These are phyloP conservation scores for Chaunax sp. DNA, from an alignment of 2,797 vertebrate species.

Conservation along the genomic window DNA sequence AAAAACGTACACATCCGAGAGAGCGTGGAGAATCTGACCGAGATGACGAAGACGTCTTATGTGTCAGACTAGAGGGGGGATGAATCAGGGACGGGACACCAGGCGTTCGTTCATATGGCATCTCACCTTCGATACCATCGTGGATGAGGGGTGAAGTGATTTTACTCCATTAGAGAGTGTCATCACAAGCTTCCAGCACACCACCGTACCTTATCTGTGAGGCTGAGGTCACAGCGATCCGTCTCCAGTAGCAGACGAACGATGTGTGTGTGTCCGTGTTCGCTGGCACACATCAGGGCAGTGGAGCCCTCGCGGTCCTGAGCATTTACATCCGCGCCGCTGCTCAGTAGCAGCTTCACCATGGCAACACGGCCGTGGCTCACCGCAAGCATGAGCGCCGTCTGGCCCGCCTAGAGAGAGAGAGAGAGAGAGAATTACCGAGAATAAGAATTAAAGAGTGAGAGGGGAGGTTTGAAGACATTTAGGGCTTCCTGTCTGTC, in stretches of 20 bases:
- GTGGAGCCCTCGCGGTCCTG: slow-evolving; percentile 91
- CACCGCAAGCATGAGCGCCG: slow-evolving; percentile 94
- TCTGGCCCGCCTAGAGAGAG: slow-evolving; percentile 87
- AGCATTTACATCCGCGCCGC: slow-evolving; percentile 88
- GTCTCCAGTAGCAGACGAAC: slow-evolving; percentile 89
- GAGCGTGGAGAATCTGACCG: not conserved
- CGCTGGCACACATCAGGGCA: slow-evolving; percentile 93
- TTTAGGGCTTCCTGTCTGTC: not conserved
- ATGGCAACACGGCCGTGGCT: slow-evolving; percentile 93
- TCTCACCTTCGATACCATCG: not conserved
- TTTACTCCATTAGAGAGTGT: not conserved
- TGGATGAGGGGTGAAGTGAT: not conserved
- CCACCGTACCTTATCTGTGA: slow-evolving; percentile 89
- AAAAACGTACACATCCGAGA: not conserved
- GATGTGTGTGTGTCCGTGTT: slow-evolving; percentile 89
- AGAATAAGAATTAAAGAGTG: slow-evolving; percentile 36
- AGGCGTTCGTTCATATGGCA: too few species aligned
- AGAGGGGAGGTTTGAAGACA: slow-evolving; percentile 9
- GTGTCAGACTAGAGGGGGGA: too few species aligned
- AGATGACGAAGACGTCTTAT: too few species aligned
- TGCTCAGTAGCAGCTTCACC: slow-evolving; percentile 91
- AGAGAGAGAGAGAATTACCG: slow-evolving; percentile 28
- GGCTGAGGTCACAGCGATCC: slow-evolving; percentile 83
- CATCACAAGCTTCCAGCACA: not conserved
- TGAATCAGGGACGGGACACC: too few species aligned